A percentile compares a stretch with the other conserved stretches of the same genome.
These are phyloP conservation scores for Dromius quadrimaculatus DNA, from an alignment of 2,888 invertebrate species.

Conservation along the genomic window DNA sequence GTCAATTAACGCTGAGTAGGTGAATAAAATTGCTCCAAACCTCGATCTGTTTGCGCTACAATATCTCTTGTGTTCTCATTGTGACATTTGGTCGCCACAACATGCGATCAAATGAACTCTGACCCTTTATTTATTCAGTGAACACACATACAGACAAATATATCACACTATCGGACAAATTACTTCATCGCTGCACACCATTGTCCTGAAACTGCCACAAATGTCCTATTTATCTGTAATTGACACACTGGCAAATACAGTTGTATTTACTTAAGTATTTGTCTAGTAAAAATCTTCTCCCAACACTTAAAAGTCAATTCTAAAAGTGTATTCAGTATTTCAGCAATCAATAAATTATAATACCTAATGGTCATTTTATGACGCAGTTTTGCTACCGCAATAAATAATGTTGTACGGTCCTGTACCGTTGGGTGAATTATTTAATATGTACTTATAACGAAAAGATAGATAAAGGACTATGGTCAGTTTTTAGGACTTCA, in stretches of 20 bases:
- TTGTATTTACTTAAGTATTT: not conserved
- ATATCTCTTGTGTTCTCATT: not conserved
- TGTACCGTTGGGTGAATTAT: conserved; percentile 12
- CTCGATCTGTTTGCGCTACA: not conserved
- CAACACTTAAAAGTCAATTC: no score
- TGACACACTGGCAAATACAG: conserved; percentile 9
- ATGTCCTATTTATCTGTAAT: conserved; percentile 7
- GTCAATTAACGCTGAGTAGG: no score
- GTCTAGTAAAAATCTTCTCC: no score
- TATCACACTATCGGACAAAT: not conserved
- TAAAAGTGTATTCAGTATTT: no score
- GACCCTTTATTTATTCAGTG: conserved; percentile 26
- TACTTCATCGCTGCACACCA: conserved; percentile 28
- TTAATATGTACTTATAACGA: conserved; percentile 18
- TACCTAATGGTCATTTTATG: not conserved
- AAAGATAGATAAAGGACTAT: conserved; percentile 19
- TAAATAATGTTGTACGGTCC: conserved; percentile 25
- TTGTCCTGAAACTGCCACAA: conserved; percentile 25
- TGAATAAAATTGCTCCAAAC: no score
- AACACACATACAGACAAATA: not conserved
- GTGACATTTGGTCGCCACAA: not conserved
- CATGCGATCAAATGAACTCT: conserved; percentile 27
- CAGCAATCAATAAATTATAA: no score
- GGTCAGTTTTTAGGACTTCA: conserved; percentile 30
- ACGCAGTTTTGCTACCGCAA: conserved; percentile 2